These are phyloP conservation scores for Thymelicus acteon DNA, from an alignment of 2,888 invertebrate species.

Conservation along the genomic window DNA sequence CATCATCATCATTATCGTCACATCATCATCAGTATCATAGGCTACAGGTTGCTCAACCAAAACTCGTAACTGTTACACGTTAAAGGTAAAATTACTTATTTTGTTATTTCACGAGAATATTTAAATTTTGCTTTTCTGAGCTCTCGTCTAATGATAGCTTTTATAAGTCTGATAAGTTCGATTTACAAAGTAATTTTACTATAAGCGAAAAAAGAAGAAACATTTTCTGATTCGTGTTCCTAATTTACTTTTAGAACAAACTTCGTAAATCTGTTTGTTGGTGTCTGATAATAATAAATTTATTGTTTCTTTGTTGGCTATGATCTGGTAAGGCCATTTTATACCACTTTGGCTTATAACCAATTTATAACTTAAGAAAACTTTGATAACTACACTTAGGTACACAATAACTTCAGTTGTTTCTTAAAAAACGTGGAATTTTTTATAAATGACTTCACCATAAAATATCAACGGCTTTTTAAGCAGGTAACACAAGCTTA, in stretches of 20 bases:
- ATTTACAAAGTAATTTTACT: slow-evolving; percentile 9
- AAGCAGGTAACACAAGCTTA: slow-evolving; percentile 6
- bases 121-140: background rate
- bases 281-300: background rate
- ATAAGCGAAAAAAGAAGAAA: slow-evolving; percentile 1
- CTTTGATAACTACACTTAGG: too few species aligned
- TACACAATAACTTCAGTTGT: too few species aligned
- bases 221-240: background rate
- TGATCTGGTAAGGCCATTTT: too few species aligned
- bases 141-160: background rate
- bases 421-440: too few species aligned
- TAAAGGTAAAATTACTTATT: too few species aligned
- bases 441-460: too few species aligned
- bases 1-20: too few species aligned
- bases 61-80: too few species aligned
- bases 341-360: too few species aligned
- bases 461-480: background rate
- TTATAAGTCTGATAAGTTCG: background rate
- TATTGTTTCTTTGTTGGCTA: background rate
- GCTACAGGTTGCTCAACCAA: too few species aligned
- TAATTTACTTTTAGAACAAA: background rate
- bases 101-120: background rate
- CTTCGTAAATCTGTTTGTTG: background rate
- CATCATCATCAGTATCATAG: too few species aligned
- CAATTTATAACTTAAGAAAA: too few species aligned